Evolutionary conservation across 2,888 invertebrate genomes (phyloP), one percentile per base, ranked within the genome.

Genomic region (Hoplodrina ambigua): DNA sequence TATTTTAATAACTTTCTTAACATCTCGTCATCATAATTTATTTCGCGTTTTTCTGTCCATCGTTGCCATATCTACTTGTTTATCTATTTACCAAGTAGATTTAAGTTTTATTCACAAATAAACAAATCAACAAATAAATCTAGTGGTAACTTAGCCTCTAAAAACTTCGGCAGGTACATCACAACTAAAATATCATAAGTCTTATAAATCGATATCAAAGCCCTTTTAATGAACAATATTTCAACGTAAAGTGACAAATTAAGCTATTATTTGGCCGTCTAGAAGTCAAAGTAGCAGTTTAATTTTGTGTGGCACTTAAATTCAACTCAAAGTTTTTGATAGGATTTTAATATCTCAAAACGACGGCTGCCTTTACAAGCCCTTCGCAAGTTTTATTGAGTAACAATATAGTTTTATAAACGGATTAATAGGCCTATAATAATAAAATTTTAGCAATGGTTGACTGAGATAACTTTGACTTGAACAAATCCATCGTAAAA

Each of bases 331-430:
- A 60, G 52, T 75, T 67, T 68, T 75, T 75, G 62, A 76, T 75
- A 57, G 11, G 44, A 53, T 59, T 76, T 76, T 63, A 67, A 67
- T 67, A 56, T 49, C 75, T 75, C 20, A 60, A 60, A 60, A 53
- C 56, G 50, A 37, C 60, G 17, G 61, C 61, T 74, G 67, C 59
- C 59, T 63, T 62, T 20, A 57, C 52, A 63, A 66, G 59, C 53
- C 25, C 37, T 61, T 37, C n/a, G 19, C 46, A 63, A 80, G 75
- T 74, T 80, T 63, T 37, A 74, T 79, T 55, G 7, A 54, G 53
- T 75, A 52, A 64, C 53, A 67, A 64, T 58, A 63, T 74, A 67
- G 75, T 74, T 74, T 63, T 50, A 63, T 74, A 52, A 61, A 52
- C 20, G 57, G 49, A 57, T 73, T 73, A 59, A 55, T 17, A 17